phyloP scores from a whole-genome alignment of 2,113 vertebrate species.

The Macheiramphus alcinus region DNA sequence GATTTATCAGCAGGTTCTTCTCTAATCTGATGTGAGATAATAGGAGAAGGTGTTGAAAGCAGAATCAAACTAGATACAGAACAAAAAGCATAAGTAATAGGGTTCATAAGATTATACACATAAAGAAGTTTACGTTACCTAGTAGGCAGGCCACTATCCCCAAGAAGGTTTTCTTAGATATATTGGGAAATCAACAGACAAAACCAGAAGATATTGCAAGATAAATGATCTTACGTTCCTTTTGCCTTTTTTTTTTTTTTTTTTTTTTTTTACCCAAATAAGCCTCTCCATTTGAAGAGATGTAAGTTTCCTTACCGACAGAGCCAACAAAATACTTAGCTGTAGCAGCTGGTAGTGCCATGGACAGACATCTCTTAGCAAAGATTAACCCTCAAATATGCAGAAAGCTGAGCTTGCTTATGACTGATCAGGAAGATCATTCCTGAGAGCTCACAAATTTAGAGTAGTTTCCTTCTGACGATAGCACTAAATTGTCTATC shows the following conservation, averaged over 20 bases:
- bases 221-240: not conserved
- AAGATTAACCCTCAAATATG: not conserved
- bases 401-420: not conserved
- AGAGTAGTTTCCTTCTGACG: not conserved
- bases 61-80: constrained; percentile 46
- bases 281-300: not conserved
- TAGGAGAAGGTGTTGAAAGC: constrained; percentile 42
- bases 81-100: constrained; percentile 30
- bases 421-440: not conserved
- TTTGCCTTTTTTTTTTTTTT: not conserved
- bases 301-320: not conserved
- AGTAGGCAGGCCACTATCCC: not conserved
- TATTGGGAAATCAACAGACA: not conserved
- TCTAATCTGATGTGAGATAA: constrained; percentile 52
- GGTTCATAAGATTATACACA: not conserved
- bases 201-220: not conserved
- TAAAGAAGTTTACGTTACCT: not conserved
- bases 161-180: not conserved
- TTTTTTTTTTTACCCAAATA: not conserved
- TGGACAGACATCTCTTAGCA: not conserved
- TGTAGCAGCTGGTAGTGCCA: not conserved
- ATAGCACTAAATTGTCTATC: not conserved
- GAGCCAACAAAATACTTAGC: not conserved
- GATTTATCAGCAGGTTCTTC: constrained; percentile 38
- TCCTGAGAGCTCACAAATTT: constrained; percentile 14